Conservation (phyloP, 2,888 invertebrate species). For the Cosmopolites sordidus region DNA sequence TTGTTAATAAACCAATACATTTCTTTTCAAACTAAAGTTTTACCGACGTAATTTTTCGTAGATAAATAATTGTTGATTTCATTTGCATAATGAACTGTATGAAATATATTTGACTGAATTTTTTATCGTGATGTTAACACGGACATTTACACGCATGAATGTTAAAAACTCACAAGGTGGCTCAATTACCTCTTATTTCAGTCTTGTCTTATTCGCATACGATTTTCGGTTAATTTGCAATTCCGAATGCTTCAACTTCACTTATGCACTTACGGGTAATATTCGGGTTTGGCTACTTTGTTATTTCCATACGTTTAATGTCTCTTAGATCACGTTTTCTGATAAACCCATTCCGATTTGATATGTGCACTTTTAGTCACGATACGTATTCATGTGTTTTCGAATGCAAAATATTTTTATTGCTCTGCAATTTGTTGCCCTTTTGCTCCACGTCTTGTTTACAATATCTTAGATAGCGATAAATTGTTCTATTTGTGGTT, state of each 20-base stretch:
- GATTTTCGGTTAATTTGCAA: slow-evolving; percentile 29
- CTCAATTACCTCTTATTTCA: too few relatives aligned
- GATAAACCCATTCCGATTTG: slow-evolving; percentile 25
- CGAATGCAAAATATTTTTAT: slow-evolving; percentile 25
- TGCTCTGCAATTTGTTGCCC: slow-evolving; percentile 23
- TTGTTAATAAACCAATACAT: too few relatives aligned
- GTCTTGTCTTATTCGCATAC: slow-evolving; percentile 1
- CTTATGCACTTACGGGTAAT: slow-evolving; percentile 22
- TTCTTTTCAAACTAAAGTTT: too few relatives aligned
- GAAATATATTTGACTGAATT: slow-evolving; percentile 36
- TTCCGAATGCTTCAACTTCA: slow-evolving; percentile 26
- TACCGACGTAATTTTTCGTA: slow-evolving; percentile 19
- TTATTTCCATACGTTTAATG: slow-evolving; percentile 29
- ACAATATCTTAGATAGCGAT: slow-evolving; percentile 3
- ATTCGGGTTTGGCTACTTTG: slow-evolving; percentile 18
- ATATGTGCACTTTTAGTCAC: slow-evolving; percentile 26
- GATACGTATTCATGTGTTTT: slow-evolving; percentile 18
- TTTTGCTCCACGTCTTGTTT: slow-evolving; percentile 18
- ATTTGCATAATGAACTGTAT: slow-evolving; percentile 37
- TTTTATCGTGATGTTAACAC: slow-evolving; percentile 35
- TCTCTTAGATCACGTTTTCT: slow-evolving; percentile 28
- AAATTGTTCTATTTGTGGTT: too few relatives aligned
- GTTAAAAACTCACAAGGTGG: too few relatives aligned
- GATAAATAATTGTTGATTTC: slow-evolving; percentile 25
- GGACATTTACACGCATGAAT: too few relatives aligned